A percentile compares a stretch with the other conserved stretches of the same genome.
Evolutionary conservation across 2,888 invertebrate species (phyloP).

Genomic region (Caenorhabditis sp.): DNA sequence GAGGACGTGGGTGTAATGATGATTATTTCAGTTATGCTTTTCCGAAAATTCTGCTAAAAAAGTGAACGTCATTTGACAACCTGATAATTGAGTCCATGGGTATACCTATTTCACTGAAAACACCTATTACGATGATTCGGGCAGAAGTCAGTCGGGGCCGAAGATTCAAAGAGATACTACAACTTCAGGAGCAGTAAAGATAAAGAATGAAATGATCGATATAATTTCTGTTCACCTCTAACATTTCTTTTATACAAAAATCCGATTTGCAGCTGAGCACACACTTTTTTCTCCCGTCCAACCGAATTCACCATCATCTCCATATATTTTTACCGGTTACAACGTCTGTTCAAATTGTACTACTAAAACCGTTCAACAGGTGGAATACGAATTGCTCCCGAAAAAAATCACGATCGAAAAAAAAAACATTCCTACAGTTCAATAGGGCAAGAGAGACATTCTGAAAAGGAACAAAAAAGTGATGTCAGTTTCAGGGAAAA

Average conservation of each 20-base stretch:
- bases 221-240: neutral
- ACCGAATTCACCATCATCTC: neutral
- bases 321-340: slow-evolving; percentile 29
- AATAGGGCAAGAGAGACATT: neutral
- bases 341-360: slow-evolving; percentile 42
- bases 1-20: slow-evolving; percentile 28
- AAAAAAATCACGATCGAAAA: slow-evolving; percentile 7
- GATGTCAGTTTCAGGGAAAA: slow-evolving; percentile 42
- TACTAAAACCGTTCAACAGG: slow-evolving; percentile 34
- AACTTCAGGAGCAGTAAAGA: too few relatives aligned
- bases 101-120: too few relatives aligned
- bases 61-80: neutral
- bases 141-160: too few relatives aligned
- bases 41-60: neutral
- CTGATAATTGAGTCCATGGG: too few relatives aligned
- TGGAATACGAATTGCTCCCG: neutral
- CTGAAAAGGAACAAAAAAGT: slow-evolving; percentile 1
- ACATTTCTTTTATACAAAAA: slow-evolving; percentile 38
- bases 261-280: slow-evolving; percentile 44
- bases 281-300: slow-evolving; percentile 11
- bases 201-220: neutral
- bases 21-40: neutral
- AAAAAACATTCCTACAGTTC: neutral
- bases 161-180: too few relatives aligned
- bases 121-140: too few relatives aligned